Base-by-base conservation (phyloP, 2,113 vertebrate species). In the Gavialis gangeticus region DNA sequence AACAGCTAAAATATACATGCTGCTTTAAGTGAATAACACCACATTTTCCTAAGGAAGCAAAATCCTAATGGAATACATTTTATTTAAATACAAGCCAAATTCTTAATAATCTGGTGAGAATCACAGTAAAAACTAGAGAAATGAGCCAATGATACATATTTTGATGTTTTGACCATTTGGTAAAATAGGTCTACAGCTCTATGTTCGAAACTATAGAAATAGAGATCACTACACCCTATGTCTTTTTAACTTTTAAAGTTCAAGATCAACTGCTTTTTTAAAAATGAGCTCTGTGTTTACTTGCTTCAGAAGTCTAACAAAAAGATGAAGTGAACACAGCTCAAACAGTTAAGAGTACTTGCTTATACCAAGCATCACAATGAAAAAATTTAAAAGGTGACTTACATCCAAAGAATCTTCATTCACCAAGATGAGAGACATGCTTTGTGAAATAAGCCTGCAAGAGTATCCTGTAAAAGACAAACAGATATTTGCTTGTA, bases 381-480 rank as follows among this genome's bases (percentile, higher is more conserved):
- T 4, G 34, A 86, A 77, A 75, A 27, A 95, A 87, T 58, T 82
- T 54, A 37, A 13, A 89, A 91, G 87, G 82, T 79, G 95, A 99
- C 99, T 99, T 98, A 99, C 99, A 76, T 99, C 99, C 93, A 99
- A 97, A 1, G 99, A 99, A 95, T 99, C 99, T 95, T 99, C 99
- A 71, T 99, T 99, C 97, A 99, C 97, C 30, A 99, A 97, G 97
- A 99, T 98, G 89, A 99, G 99, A 97, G 99, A 99, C 99, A 99
- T 99, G 94, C 98, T 99, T 91, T 99, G 99, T 55, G 99, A 99
- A 82, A 99, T 98, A 92, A 99, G 97, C 69, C 97, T 98, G 97
- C 99, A 99, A 73, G 99, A 99, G 89, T 99, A 99, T 75, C 99
- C 99, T 99, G 97, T 92, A 98, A 96, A 46, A 84, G 58, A 94